phyloP scores from a whole-genome alignment of 2,888 invertebrate genomes.

The Meteorus colon region DNA sequence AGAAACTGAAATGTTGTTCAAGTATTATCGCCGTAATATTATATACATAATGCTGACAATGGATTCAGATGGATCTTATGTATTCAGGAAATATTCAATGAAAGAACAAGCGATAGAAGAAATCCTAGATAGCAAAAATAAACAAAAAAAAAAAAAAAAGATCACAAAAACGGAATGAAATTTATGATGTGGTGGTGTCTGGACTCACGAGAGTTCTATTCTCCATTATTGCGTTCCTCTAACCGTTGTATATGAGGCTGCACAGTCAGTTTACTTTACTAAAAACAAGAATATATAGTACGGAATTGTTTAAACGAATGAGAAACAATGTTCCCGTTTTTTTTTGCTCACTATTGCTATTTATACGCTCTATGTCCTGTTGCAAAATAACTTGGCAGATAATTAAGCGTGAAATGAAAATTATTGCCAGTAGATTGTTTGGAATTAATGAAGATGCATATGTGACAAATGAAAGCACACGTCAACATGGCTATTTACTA shows the following conservation, averaged over 20 bases:
- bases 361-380: background rate
- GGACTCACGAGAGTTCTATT: background rate
- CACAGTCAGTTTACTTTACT: background rate
- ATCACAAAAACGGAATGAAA: background rate
- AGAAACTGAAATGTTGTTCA: background rate
- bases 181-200: background rate
- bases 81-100: background rate
- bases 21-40: background rate
- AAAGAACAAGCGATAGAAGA: background rate
- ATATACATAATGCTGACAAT: background rate
- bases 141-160: background rate
- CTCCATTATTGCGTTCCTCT: background rate
- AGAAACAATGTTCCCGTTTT: background rate
- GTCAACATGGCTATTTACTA: slow-evolving; percentile 6
- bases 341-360: background rate
- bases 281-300: background rate
- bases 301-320: background rate
- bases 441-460: background rate
- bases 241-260: background rate
- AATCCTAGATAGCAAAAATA: background rate
- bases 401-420: background rate
- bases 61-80: background rate
- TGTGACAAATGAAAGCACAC: background rate
- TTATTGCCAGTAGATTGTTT: background rate
- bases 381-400: background rate